These are phyloP conservation scores for Mermis nigrescens DNA, from an alignment of 2,888 invertebrate genomes.

Conservation along the genomic window DNA sequence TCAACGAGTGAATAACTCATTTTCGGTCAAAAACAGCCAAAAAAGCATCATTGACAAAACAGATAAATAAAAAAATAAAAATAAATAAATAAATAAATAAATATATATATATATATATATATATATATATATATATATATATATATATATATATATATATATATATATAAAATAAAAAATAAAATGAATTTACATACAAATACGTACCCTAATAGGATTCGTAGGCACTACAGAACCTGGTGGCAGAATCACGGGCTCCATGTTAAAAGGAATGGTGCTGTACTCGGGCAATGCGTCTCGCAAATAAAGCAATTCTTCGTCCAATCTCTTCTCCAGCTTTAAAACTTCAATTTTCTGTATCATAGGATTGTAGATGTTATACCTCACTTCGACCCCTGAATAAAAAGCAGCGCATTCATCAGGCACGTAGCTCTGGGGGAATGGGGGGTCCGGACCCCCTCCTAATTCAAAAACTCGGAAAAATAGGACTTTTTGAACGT, in stretches of 20 bases:
- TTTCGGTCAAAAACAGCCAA: no score
- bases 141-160: neutral
- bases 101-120: no score
- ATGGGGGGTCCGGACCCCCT: no score
- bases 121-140: neutral
- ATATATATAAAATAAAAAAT: neutral
- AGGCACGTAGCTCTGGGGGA: no score
- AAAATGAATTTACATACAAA: neutral
- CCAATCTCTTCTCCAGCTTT: conserved; percentile 71
- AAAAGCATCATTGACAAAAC: no score
- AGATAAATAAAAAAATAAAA: no score
- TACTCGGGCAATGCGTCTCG: conserved; percentile 61
- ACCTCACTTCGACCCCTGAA: conserved; percentile 48
- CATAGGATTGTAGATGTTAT: conserved; percentile 79
- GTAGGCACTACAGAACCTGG: conserved; percentile 59
- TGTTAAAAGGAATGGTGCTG: conserved; percentile 73
- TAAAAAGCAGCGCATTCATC: no score
- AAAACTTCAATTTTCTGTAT: conserved; percentile 73
- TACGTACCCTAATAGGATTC: conserved; percentile 40
- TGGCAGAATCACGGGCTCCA: conserved; percentile 58
- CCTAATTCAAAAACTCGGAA: no score
- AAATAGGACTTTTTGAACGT: no score
- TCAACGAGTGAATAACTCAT: no score
- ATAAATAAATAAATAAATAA: no score
- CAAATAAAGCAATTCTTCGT: conserved; percentile 67